Evolutionary conservation across 2,797 vertebrate genomes (phyloP), one percentile per base, ranked within the genome.

Genomic region (Scolopax bukidnonensis): DNA sequence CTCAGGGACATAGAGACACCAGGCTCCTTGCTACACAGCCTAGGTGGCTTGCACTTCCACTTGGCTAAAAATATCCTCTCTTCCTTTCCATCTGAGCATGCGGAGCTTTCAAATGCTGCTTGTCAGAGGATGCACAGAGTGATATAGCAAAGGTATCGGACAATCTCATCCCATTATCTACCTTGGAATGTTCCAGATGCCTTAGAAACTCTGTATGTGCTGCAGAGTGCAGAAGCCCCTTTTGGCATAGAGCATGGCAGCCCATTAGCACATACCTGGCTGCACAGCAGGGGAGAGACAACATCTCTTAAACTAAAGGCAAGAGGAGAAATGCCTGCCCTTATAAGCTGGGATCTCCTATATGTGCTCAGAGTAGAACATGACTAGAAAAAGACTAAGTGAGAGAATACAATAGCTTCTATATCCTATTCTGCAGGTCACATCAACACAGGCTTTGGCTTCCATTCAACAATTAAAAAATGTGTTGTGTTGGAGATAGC

Each of bases 81-180:
- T 3, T 14, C 13, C 6, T 67, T 65, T 50, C 21, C 38, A 30
- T 23, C 4, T 36, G 8, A 36, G 36, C 36, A 36, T 53, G 53
- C 54, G 65, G 38, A 76, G 45, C 20, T 57, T 82, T 88, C 70
- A 53, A 21, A 32, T 4, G 17, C 30, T 61, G 36, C 33, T 68
- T 1, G 2, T n/a, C 38, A 27, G 63, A 79, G 53, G 33, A 70
- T 28, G 51, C 47, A 15, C 38, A 38, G 50, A 23, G n/a, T 15
- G 32, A 32, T 10, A 5, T 1, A 3, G 28, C n/a, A 17, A 78
- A 56, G n/a, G 17, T 53, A 51, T 28, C 0, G 0, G 47, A n/a
- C 17, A 54, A 59, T 28, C 17, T 78, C 16, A 27, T 65, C 16
- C 17, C 1, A 0, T 21, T 56, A 43, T 28, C 16, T 60, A 75